Evolutionary conservation across 2,797 vertebrate genomes (phyloP), one percentile per base, ranked within the genome.

Genomic region (Phyllotis vaccarum): DNA sequence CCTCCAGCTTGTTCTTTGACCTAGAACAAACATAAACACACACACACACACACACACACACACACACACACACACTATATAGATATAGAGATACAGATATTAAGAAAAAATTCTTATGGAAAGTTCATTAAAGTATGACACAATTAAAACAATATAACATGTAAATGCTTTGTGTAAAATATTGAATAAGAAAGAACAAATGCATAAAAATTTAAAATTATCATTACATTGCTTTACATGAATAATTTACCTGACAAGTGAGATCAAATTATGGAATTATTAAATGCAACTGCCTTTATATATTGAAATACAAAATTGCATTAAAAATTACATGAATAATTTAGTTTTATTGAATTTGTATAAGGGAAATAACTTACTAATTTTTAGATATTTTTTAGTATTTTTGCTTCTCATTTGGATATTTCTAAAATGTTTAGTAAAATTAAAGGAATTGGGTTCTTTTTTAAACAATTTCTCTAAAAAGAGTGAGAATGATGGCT

Each of bases 271-370:
- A 52, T 43, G 52, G 16, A 86, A 79, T 56, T 86, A 78, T 87
- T 96, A 19, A 58, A 40, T n/a, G 0, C 8, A 27, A 22, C 13
- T 95, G 21, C 22, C 97, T 62, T 97, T 62, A 60, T 0, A 40
- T 95, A 78, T 6, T 27, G 37, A 96, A 97, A 90, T 52, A 79
- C 0, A 85, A 31, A 70, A 58, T 56, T 34, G 82, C 92, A 78
- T 40, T 58, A 94, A 96, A n/a, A n/a, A 40, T 62, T 80, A 56
- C 34, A 14, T 93, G 80, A 79, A 89, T 40, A 96, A 91, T 95
- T 96, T 94, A 40, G 81, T 31, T 87, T 89, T 54, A 76, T 54
- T 93, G 19, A 12, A 6, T 95, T 96, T 93, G 31, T 93, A 60
- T 58, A 93, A 96, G 21, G 4, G 16, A 89, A 4, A 3, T 74